Evolutionary conservation across 1,140 invertebrate species (phyloP).

Genomic region (Littorina saxatilis): DNA sequence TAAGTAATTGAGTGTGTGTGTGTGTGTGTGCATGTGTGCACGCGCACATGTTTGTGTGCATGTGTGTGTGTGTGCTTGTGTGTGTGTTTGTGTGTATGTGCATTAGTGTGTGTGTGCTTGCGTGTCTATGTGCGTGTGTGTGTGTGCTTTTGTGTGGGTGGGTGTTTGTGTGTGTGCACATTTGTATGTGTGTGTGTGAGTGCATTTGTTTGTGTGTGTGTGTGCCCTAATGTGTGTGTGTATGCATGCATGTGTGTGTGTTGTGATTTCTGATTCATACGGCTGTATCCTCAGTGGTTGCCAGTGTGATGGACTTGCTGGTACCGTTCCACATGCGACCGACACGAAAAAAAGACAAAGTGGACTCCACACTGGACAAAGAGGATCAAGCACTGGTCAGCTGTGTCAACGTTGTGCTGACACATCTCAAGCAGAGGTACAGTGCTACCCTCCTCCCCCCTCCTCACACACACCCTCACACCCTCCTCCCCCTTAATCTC

Average conservation of each 20-base stretch:
- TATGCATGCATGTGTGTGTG: background rate
- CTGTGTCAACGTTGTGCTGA: background rate
- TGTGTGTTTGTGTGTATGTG: background rate
- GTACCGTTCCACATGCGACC: background rate
- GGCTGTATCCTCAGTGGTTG: slow-evolving; percentile 24
- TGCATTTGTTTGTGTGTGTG: background rate
- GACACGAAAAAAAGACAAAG: background rate
- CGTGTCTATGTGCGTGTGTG: background rate
- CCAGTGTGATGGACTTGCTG: slow-evolving; percentile 4
- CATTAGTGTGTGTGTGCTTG: background rate
- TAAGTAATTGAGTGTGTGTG: background rate
- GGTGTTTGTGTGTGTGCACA: too few relatives aligned
- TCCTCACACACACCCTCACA: too few relatives aligned
- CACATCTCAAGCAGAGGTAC: slow-evolving; percentile 13
- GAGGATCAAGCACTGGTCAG: background rate
- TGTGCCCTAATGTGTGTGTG: background rate
- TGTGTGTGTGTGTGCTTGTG: background rate
- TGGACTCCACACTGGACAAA: background rate
- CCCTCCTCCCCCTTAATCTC: too few relatives aligned
- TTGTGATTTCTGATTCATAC: too few relatives aligned
- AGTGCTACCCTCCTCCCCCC: too few relatives aligned
- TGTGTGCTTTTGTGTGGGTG: background rate
- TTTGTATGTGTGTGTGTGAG: background rate
- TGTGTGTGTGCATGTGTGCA: background rate
- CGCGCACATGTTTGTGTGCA: background rate